These are phyloP conservation scores for Platycercus adscitus DNA, from an alignment of 2,113 vertebrate genomes.

Conservation along the genomic window DNA sequence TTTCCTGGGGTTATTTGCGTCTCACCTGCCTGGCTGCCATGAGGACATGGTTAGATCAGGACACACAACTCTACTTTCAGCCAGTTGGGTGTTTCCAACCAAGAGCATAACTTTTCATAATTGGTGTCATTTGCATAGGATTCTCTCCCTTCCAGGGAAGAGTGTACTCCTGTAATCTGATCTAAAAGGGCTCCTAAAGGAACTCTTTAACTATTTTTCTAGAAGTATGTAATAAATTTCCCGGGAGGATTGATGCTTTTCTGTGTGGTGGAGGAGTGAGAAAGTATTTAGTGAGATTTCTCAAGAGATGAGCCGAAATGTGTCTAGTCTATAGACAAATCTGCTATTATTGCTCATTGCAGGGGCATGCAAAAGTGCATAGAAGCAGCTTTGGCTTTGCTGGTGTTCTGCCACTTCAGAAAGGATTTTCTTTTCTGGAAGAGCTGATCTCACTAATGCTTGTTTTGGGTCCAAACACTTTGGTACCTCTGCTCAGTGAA, in stretches of 20 bases:
- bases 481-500: neutral
- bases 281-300: slow-evolving; percentile 60
- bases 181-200: slow-evolving; percentile 45
- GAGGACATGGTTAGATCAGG: neutral
- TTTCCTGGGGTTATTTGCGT: neutral
- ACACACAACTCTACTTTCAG: neutral
- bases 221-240: slow-evolving; percentile 45
- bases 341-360: neutral
- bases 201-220: slow-evolving; percentile 45
- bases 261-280: slow-evolving; percentile 23
- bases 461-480: neutral
- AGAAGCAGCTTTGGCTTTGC: neutral
- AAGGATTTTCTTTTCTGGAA: neutral
- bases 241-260: neutral
- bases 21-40: neutral
- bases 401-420: neutral
- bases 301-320: slow-evolving; percentile 28
- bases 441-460: neutral
- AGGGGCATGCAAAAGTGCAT: neutral
- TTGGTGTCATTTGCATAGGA: slow-evolving; percentile 28
- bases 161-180: slow-evolving; percentile 34
- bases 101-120: neutral
- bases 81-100: neutral
- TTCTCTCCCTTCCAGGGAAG: slow-evolving; percentile 22
- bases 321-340: neutral